Base-by-base conservation (phyloP, 2,797 vertebrate genomes). In the Girardinus metallicus region DNA sequence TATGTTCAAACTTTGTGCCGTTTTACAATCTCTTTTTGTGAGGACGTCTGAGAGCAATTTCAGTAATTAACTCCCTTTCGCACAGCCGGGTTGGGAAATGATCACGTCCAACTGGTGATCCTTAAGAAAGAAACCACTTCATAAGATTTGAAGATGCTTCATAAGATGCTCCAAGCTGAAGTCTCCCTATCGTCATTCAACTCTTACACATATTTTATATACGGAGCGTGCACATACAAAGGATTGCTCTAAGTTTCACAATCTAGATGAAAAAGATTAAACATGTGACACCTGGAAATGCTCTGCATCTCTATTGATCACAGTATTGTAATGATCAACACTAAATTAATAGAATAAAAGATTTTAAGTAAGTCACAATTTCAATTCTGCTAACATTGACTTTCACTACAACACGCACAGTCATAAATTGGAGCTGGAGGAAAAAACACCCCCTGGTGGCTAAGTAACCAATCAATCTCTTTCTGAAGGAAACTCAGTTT, bases 391-490 rank as follows among this genome's bases (percentile, higher is more conserved):
- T 44, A 44, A 12, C 5, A 7, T 71, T 71, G 12, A n/a, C 6
- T 9, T 44, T 44, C 6, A 44, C 41, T 29, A 46, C 41, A 13
- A 29, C 66, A 41, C 18, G 3, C 18, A 29, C 26, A n/a, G 41
- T 71, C 39, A 41, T 44, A 46, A 44, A 71, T 16, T 41, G 12
- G 12, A 10, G 39, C n/a, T 71, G 29, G 81, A 88, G 88, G 29
- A 41, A 49, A 87, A 77, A 84, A 89, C 87, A 93, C 92, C 93
- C 91, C 88, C 94, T 94, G 88, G 91, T 95, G 94, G 94, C 90
- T 85, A 87, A 85, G 82, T 83, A 80, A 82, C 11, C 13, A 44
- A 26, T 70, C n/a, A 6, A 11, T 68, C 39, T 10, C 21, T 68
- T 44, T 44, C 68, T 44, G 26, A 29, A 9, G 43, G 23, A 71